These are phyloP conservation scores for Stegostoma tigrinum DNA, from an alignment of 2,113 vertebrate genomes.

Conservation along the genomic window DNA sequence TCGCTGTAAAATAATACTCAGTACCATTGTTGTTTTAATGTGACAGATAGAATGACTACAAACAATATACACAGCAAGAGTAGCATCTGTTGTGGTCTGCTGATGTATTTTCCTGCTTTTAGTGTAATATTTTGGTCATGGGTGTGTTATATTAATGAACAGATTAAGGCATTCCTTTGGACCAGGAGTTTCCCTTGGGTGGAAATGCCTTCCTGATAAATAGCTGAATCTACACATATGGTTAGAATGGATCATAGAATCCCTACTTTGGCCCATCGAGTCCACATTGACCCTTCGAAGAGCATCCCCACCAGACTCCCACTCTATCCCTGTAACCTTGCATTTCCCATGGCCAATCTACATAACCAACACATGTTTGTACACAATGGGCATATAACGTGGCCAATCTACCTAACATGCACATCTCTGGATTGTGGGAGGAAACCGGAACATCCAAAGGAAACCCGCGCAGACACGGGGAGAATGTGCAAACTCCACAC, in stretches of 20 bases:
- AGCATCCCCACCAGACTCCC: no score
- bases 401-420: no score
- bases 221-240: neutral
- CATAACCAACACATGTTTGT: no score
- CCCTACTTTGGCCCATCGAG: no score
- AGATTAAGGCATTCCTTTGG: neutral
- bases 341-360: no score
- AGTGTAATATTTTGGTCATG: neutral
- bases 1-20: neutral
- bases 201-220: neutral
- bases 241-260: neutral
- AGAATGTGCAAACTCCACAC: no score
- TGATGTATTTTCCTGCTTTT: neutral
- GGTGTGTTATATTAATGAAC: neutral
- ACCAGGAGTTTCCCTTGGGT: neutral
- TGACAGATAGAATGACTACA: neutral
- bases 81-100: neutral
- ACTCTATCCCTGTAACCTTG: no score
- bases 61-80: neutral
- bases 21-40: neutral
- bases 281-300: no score
- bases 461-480: no score
- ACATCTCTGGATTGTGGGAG: no score
- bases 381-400: no score
- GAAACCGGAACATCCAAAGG: no score